Conservation (phyloP, 2,113 vertebrate species). For the Nymphicus hollandicus region DNA sequence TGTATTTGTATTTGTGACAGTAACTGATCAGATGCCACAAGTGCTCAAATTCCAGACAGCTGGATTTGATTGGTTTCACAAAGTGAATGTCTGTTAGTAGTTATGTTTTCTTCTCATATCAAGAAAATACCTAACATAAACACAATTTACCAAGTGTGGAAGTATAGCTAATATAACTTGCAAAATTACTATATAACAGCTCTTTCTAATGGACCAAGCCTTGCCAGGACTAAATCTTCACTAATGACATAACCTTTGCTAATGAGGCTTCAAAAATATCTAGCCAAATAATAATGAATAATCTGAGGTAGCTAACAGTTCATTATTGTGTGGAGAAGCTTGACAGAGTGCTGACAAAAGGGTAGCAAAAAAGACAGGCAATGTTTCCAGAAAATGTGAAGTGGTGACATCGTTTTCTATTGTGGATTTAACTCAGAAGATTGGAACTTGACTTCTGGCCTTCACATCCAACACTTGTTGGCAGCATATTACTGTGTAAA, state of each 20-base stretch:
- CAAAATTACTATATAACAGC: background rate
- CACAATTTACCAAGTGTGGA: background rate
- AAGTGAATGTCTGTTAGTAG: background rate
- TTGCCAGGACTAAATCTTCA: background rate
- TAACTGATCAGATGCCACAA: background rate
- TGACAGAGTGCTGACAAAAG: too few species aligned
- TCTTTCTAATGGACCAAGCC: background rate
- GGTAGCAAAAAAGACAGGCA: background rate
- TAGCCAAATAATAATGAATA: background rate
- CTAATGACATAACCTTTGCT: background rate
- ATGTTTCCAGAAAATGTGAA: constrained; percentile 27
- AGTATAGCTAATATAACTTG: background rate
- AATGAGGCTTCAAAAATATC: background rate
- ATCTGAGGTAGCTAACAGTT: background rate
- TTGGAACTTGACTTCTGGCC: constrained; percentile 47
- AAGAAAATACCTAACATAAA: background rate
- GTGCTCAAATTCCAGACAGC: background rate
- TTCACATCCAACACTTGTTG: background rate
- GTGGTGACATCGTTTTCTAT: constrained; percentile 19
- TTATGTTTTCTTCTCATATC: background rate
- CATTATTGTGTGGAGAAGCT: background rate
- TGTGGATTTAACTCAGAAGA: constrained; percentile 36
- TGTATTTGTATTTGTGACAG: background rate
- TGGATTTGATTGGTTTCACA: background rate
- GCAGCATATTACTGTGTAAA: constrained; percentile 11